These are phyloP conservation scores for Caenorhabditis sp. DNA, from an alignment of 2,888 invertebrate species.

Conservation along the genomic window DNA sequence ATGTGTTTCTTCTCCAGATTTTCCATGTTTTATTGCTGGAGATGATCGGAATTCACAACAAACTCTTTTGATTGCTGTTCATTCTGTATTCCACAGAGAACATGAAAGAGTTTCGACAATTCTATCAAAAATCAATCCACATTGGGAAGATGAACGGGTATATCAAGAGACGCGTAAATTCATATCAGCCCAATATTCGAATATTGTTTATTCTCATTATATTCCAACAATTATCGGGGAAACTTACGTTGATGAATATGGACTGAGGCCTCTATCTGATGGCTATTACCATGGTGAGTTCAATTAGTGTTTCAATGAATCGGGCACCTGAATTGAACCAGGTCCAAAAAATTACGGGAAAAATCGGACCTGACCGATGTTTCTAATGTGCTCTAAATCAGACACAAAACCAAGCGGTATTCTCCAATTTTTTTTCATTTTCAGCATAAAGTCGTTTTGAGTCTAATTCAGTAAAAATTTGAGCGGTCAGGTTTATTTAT, in stretches of 20 bases:
- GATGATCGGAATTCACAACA: conserved; percentile 69
- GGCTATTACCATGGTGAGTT: conserved; percentile 52
- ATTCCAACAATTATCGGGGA: conserved; percentile 85
- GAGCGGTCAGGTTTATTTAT: no score
- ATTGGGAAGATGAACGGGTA: conserved; percentile 71
- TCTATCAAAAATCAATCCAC: conserved; percentile 63
- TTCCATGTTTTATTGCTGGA: conserved; percentile 56
- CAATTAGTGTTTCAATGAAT: background rate
- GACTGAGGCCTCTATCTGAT: conserved; percentile 80
- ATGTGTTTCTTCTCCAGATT: conserved; percentile 46
- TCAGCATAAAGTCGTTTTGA: no score
- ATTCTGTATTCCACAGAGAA: conserved; percentile 67
- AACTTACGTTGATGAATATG: conserved; percentile 87
- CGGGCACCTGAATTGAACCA: no score
- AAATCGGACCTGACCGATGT: no score
- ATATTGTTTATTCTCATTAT: conserved; percentile 72
- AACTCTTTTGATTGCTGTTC: conserved; percentile 64
- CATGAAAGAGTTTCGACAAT: conserved; percentile 66
- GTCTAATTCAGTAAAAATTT: no score
- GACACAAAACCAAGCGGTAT: no score
- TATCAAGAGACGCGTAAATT: conserved; percentile 72
- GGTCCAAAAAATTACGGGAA: no score
- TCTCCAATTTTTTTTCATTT: no score
- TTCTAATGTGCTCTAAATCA: no score
- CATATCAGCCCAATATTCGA: conserved; percentile 75